Conservation (phyloP, 2,888 invertebrate genomes). For the Harpalus rufipes region DNA sequence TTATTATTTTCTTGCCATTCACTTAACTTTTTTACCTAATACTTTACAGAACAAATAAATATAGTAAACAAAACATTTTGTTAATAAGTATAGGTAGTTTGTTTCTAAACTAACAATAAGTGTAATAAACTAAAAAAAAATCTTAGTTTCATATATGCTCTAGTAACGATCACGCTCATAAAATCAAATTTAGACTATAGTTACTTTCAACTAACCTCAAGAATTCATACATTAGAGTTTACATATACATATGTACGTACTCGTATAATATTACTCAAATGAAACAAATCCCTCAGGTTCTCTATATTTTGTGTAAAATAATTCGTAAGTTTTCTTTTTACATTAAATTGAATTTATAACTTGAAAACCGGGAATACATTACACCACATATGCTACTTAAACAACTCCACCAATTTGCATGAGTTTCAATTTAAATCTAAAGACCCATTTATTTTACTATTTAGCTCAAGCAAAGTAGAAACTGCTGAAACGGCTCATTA, state of each 20-base stretch:
- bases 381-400: conserved; percentile 7
- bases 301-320: not conserved
- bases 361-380: not conserved
- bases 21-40: too few species aligned
- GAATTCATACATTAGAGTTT: too few species aligned
- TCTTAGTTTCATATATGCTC: too few species aligned
- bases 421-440: conserved; percentile 26
- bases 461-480: conserved; percentile 14
- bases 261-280: not conserved
- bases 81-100: too few species aligned
- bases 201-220: too few species aligned
- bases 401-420: conserved; percentile 15
- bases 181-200: too few species aligned
- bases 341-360: not conserved
- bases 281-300: too few species aligned
- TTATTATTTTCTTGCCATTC: not conserved
- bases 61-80: too few species aligned
- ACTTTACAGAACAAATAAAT: too few species aligned
- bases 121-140: too few species aligned
- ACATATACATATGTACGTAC: not conserved
- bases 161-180: too few species aligned
- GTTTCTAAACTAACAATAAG: too few species aligned
- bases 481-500: conserved; percentile 6
- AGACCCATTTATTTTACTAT: conserved; percentile 22
- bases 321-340: not conserved